Evolutionary conservation across 1,140 invertebrate species (phyloP).

Genomic region (Aphelenchoides fujianensis): DNA sequence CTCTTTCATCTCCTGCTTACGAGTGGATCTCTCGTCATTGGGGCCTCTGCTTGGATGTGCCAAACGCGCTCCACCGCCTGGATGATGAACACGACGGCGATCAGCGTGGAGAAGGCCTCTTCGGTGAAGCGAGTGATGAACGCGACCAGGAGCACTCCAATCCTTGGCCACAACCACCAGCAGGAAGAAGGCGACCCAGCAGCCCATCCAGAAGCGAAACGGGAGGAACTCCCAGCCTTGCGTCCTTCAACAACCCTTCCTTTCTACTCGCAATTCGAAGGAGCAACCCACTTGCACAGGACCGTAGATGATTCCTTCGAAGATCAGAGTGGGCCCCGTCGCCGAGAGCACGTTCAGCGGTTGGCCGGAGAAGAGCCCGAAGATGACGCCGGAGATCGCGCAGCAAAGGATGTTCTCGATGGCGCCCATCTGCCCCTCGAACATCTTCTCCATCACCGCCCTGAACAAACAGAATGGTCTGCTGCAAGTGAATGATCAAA

Average conservation of each 20-base stretch:
- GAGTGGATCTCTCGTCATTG: slow-evolving; percentile 26
- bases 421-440: slow-evolving; percentile 62
- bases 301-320: slow-evolving; percentile 64
- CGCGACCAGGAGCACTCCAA: slow-evolving; percentile 59
- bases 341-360: slow-evolving; percentile 65
- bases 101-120: slow-evolving; percentile 64
- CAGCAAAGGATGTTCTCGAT: slow-evolving; percentile 64
- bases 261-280: no score
- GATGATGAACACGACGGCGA: slow-evolving; percentile 64
- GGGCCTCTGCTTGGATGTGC: neutral
- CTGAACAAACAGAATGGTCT: slow-evolving; percentile 32
- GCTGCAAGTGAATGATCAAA: no score
- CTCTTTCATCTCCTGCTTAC: slow-evolving; percentile 53
- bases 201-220: slow-evolving; percentile 64
- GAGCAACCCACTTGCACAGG: slow-evolving; percentile 54
- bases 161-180: slow-evolving; percentile 64
- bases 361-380: slow-evolving; percentile 65
- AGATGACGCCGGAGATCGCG: slow-evolving; percentile 63
- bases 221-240: slow-evolving; percentile 63
- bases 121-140: slow-evolving; percentile 65
- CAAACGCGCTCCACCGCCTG: slow-evolving; percentile 10
- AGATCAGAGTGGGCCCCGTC: slow-evolving; percentile 65
- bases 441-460: slow-evolving; percentile 62
- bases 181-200: slow-evolving; percentile 63
- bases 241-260: slow-evolving; percentile 45